phyloP scores from a whole-genome alignment of 2,113 vertebrate species.

The Colaptes auratus region DNA sequence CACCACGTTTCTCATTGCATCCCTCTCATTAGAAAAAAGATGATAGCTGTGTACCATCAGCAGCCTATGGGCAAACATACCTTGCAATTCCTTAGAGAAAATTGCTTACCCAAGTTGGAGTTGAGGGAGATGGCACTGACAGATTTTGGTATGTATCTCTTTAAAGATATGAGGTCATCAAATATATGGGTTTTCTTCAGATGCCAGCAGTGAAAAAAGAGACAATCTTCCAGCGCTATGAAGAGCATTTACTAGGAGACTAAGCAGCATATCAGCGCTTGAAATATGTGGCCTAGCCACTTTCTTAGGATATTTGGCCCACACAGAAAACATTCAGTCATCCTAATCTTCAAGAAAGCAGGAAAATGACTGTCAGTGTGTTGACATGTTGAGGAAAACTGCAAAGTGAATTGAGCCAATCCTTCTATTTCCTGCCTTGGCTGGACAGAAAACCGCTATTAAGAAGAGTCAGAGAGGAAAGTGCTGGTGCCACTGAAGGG shows the following conservation, averaged over 20 bases:
- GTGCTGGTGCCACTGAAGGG: background rate
- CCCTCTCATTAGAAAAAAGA: background rate
- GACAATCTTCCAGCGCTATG: background rate
- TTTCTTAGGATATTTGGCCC: slow-evolving; percentile 29
- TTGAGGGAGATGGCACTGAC: background rate
- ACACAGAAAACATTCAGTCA: background rate
- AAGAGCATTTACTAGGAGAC: background rate
- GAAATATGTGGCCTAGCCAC: slow-evolving; percentile 10
- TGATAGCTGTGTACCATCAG: background rate
- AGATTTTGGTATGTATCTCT: background rate
- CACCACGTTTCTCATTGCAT: background rate
- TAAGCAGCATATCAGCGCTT: background rate
- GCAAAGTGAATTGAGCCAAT: background rate
- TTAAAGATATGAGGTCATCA: background rate
- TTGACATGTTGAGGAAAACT: background rate
- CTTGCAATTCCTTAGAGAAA: background rate
- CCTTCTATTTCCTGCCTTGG: background rate
- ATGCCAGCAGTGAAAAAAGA: background rate
- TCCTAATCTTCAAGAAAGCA: background rate
- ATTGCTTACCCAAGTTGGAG: background rate
- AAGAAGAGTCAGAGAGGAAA: background rate
- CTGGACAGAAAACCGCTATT: background rate
- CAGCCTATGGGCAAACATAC: background rate
- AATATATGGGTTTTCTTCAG: background rate
- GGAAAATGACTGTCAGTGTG: background rate